Base-by-base conservation (phyloP, 2,797 vertebrate species). In the Amniataba percoides region DNA sequence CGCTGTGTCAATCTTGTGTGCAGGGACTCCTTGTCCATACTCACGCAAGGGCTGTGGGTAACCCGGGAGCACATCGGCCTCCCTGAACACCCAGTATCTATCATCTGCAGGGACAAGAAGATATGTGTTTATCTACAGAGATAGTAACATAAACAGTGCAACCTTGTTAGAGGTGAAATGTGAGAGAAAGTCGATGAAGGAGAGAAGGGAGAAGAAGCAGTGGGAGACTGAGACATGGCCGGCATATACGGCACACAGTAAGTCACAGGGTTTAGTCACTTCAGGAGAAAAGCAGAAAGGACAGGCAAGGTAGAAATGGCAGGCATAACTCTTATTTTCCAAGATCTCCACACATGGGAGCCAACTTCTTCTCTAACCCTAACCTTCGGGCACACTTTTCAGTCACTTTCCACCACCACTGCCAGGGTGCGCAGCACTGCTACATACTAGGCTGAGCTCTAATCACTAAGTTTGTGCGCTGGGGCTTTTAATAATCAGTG, bases 31-130 rank as follows among this genome's bases (percentile, higher is more conserved):
- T 74, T 94, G 93, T 46, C 98, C 98, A 0, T 98, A 98, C 81
- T 91, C 95, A 61, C 91, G 93, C 57, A 99, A 83, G 0, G 97
- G 97, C 92, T 98, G 98, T 0, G 98, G 98, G 87, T 98, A 99
- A 40, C 97, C 97, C 0, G 97, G 95, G 75, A 98, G 93, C 82
- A 98, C 93, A n/a, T 98, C 97, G 0, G 97, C 97, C 84, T 99
- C 98, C 66, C 97, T 93, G 92, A 99, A 99, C 58, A 99, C 89
- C 98, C 98, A 99, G 90, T 95, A 99, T 72, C 90, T 93, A 80
- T 97, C 95, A 55, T 96, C 98, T 99, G 85, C 25, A 57, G 46
- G 25, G 65, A 74, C 55, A 84, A 60, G 65, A 23, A 21, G 18
- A 71, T 1, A 27, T 31, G 10, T 1, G 9, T 43, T 27, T 67